These are phyloP conservation scores for Limonius californicus DNA, from an alignment of 1,140 invertebrate species.

Conservation along the genomic window DNA sequence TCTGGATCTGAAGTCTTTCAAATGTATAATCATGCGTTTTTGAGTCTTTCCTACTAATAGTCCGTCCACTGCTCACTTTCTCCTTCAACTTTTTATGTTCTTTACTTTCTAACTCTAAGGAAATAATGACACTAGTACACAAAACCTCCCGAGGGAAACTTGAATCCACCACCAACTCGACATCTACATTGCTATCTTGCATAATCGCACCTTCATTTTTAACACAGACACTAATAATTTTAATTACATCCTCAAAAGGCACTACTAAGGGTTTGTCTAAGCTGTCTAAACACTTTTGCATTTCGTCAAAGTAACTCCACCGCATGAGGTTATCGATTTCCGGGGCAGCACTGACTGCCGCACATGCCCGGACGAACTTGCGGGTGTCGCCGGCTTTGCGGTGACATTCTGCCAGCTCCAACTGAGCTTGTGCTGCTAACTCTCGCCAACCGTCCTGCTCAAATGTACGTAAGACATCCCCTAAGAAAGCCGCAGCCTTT, in stretches of 20 bases:
- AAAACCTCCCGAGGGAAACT: slow-evolving; percentile 58
- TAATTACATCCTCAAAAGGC: slow-evolving; percentile 49
- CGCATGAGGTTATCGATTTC: slow-evolving; percentile 70
- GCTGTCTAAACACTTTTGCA: slow-evolving; percentile 63
- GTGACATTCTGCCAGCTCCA: slow-evolving; percentile 84
- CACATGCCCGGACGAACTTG: slow-evolving; percentile 65
- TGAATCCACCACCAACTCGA: slow-evolving; percentile 56
- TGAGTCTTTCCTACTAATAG: slow-evolving; percentile 50
- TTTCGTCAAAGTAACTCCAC: slow-evolving; percentile 73
- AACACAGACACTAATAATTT: slow-evolving; percentile 50
- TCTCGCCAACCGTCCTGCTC: slow-evolving; percentile 81
- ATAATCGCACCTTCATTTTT: slow-evolving; percentile 48
- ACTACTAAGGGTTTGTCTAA: slow-evolving; percentile 44
- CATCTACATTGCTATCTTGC: slow-evolving; percentile 55
- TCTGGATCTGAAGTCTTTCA: slow-evolving; percentile 61
- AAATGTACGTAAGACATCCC: slow-evolving; percentile 81
- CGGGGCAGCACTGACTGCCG: slow-evolving; percentile 68
- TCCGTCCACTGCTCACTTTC: slow-evolving; percentile 23
- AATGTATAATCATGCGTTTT: slow-evolving; percentile 55
- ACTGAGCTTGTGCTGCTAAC: slow-evolving; percentile 73
- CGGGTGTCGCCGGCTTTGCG: slow-evolving; percentile 70
- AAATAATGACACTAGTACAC: slow-evolving; percentile 53
- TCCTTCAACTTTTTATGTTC: slow-evolving; percentile 32
- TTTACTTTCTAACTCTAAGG: slow-evolving; percentile 41
- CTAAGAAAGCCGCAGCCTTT: slow-evolving; percentile 84